Evolutionary conservation across 2,113 vertebrate genomes (phyloP).

Genomic region (Oncorhynchus keta): DNA sequence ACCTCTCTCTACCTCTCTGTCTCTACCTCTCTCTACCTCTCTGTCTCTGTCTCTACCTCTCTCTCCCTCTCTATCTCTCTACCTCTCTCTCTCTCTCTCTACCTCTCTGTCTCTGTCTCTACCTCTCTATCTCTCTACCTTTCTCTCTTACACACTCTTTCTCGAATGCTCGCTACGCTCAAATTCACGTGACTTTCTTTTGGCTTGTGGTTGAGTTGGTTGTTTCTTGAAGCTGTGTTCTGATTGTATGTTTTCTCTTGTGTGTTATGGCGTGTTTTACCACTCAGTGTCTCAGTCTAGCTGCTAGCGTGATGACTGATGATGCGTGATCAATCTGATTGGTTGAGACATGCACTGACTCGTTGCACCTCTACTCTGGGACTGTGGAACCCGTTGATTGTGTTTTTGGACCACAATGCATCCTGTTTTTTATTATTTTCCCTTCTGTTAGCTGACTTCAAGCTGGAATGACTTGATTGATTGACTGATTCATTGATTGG

Average conservation of each 20-base stretch:
- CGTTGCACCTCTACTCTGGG: conserved; percentile 89
- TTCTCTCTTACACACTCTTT: background rate
- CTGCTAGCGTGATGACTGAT: conserved; percentile 75
- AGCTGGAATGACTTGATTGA: conserved; percentile 85
- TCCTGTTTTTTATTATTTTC: conserved; percentile 76
- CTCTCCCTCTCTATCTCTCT: too few relatives aligned
- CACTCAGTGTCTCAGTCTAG: conserved; percentile 62
- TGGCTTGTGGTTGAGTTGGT: conserved; percentile 86
- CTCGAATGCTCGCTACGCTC: conserved; percentile 83
- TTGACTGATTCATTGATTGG: conserved; percentile 31
- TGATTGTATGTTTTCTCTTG: conserved; percentile 84
- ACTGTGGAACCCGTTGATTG: conserved; percentile 84
- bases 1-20: too few relatives aligned
- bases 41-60: too few relatives aligned
- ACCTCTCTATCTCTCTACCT: background rate
- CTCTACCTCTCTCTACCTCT: too few relatives aligned
- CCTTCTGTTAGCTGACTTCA: conserved; percentile 84
- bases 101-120: too few relatives aligned
- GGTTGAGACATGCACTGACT: conserved; percentile 81
- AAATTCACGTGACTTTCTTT: conserved; percentile 87
- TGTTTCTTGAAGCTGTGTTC: conserved; percentile 78
- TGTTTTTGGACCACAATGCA: conserved; percentile 84
- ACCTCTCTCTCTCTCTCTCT: too few relatives aligned
- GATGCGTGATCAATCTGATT: conserved; percentile 61
- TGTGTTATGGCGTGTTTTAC: conserved; percentile 87